Percentiles rank a stretch among this genome's conserved stretches.
These are phyloP conservation scores for Oenanthe melanoleuca DNA, from an alignment of 2,113 vertebrate species.

Conservation along the genomic window DNA sequence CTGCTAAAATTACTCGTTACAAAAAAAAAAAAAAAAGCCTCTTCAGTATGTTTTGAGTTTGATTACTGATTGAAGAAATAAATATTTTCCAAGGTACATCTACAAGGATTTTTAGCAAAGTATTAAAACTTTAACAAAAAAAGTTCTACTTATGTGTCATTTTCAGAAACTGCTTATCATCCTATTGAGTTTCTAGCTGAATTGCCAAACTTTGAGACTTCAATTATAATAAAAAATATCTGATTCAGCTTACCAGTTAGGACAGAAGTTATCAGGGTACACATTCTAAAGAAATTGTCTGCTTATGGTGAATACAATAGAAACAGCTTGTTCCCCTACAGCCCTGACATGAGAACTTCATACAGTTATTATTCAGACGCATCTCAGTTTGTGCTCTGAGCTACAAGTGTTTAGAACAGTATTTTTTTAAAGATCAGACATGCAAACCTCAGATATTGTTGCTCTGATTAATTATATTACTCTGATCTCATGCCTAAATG, in stretches of 20 bases:
- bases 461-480: background rate
- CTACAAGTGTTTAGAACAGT: background rate
- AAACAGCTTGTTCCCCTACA: background rate
- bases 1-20: background rate
- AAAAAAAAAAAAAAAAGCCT: background rate
- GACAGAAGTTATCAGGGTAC: background rate
- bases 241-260: background rate
- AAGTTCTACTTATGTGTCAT: background rate
- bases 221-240: background rate
- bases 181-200: background rate
- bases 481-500: background rate
- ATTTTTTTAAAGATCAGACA: background rate
- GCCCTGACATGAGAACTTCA: background rate
- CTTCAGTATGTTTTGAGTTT: background rate
- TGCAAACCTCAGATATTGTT: background rate
- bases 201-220: background rate
- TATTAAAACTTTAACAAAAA: background rate
- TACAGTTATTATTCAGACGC: background rate
- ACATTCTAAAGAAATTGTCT: background rate
- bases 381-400: background rate
- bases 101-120: background rate
- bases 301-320: background rate
- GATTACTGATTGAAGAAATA: background rate
- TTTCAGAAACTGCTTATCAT: background rate
- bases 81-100: background rate